These are phyloP conservation scores for Acanthosepion lycidas DNA, from an alignment of 2,888 invertebrate species.

Conservation along the genomic window DNA sequence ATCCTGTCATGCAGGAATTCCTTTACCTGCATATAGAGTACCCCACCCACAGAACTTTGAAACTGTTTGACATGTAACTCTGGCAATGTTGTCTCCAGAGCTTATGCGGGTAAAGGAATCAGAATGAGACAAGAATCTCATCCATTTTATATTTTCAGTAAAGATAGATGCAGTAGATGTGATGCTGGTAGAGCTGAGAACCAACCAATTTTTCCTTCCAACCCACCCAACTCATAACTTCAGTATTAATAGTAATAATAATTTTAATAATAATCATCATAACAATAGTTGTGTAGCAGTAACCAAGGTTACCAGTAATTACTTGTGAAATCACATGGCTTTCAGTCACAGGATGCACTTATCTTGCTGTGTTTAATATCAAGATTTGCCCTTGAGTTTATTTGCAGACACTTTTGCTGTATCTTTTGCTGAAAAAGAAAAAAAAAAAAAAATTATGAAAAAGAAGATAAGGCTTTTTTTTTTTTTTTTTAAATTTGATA, in stretches of 20 bases:
- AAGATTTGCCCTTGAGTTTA: conserved; percentile 41
- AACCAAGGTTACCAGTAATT: conserved; percentile 38
- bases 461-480: no score
- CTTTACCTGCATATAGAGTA: background rate
- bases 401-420: background rate
- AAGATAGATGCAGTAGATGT: conserved; percentile 24
- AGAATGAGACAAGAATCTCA: background rate
- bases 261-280: conserved; percentile 38
- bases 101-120: background rate
- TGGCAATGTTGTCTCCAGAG: background rate
- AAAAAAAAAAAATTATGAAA: background rate
- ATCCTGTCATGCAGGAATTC: background rate
- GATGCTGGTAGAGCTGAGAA: background rate
- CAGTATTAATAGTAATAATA: conserved; percentile 35
- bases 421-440: conserved; percentile 44
- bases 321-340: conserved; percentile 43
- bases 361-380: background rate
- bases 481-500: no score
- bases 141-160: background rate
- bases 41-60: background rate
- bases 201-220: background rate
- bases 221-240: conserved; percentile 16
- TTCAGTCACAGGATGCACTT: conserved; percentile 43
- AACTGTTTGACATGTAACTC: background rate
- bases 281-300: background rate